Evolutionary conservation across 2,113 vertebrate genomes (phyloP).

Genomic region (Tragelaphus scriptus): DNA sequence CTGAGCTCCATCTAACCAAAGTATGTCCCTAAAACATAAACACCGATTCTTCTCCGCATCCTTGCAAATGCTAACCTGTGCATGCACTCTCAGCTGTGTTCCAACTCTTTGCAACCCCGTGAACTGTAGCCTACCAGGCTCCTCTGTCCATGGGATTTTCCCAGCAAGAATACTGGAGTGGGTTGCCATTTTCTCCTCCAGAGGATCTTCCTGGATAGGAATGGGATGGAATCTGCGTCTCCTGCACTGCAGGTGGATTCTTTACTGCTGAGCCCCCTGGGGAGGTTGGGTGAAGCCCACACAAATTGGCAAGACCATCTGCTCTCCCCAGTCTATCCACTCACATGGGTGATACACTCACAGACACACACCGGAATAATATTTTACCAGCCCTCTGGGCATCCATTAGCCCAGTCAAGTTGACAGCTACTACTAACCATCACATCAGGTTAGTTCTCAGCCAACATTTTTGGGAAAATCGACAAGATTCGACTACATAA

Average conservation of each 20-base stretch:
- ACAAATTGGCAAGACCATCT: neutral
- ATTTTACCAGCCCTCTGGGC: neutral
- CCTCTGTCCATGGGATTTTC: neutral
- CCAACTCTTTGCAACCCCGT: neutral
- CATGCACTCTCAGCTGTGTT: fast-evolving
- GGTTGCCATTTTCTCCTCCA: neutral
- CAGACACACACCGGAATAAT: neutral
- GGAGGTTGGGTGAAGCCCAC: neutral
- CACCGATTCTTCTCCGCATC: neutral
- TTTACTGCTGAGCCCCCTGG: neutral
- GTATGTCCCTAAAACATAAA: neutral
- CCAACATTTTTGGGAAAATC: neutral
- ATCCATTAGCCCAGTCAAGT: neutral
- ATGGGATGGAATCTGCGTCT: neutral
- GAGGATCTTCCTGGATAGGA: neutral
- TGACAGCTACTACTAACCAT: neutral
- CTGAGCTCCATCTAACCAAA: neutral
- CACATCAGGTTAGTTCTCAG: neutral
- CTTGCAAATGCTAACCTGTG: neutral
- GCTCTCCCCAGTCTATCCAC: neutral
- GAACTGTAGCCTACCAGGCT: neutral
- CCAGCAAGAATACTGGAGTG: neutral
- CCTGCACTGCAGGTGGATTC: neutral
- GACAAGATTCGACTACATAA: neutral
- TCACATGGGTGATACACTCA: neutral